phyloP scores from a whole-genome alignment of 2,888 invertebrate species.

The Drosophila macrospina region DNA sequence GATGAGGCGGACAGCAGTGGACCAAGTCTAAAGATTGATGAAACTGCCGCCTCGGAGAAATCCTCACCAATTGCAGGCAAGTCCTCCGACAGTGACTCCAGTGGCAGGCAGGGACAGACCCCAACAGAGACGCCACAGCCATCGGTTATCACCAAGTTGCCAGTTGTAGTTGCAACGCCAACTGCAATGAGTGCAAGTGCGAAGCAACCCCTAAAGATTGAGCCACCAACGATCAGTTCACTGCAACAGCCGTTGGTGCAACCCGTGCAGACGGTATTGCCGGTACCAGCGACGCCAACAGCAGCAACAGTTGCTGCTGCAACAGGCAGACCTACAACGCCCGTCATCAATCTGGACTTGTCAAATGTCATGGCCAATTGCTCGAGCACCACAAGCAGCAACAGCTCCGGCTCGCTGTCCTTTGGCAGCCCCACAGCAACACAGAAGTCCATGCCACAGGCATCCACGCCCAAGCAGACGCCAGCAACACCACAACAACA shows the following conservation, averaged over 20 bases:
- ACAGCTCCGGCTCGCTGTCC: conserved; percentile 54
- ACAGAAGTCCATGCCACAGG: conserved; percentile 56
- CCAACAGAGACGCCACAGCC: conserved; percentile 30
- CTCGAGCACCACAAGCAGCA: conserved; percentile 42
- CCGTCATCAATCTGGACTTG: conserved; percentile 73
- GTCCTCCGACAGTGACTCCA: conserved; percentile 24
- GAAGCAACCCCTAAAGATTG: conserved; percentile 80
- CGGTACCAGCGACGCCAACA: conserved; percentile 47
- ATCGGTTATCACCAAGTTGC: conserved; percentile 82
- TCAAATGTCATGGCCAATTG: conserved; percentile 61
- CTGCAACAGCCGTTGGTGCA: conserved; percentile 82
- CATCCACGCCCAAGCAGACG: conserved; percentile 74
- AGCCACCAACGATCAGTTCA: conserved; percentile 82
- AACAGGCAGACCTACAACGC: conserved; percentile 39
- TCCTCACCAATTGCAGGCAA: conserved; percentile 27
- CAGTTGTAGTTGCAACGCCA: conserved; percentile 31
- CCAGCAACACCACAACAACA: conserved; percentile 32
- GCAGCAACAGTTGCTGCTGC: conserved; percentile 11
- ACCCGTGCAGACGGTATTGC: conserved; percentile 82
- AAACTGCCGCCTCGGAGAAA: conserved; percentile 55
- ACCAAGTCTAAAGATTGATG: conserved; percentile 82
- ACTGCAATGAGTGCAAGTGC: conserved; percentile 3
- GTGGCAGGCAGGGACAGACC: not conserved
- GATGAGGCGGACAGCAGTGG: conserved; percentile 86
- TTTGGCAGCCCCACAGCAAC: conserved; percentile 74